Conservation (phyloP, 2,797 vertebrate species). For the Smutsia temminckii region DNA sequence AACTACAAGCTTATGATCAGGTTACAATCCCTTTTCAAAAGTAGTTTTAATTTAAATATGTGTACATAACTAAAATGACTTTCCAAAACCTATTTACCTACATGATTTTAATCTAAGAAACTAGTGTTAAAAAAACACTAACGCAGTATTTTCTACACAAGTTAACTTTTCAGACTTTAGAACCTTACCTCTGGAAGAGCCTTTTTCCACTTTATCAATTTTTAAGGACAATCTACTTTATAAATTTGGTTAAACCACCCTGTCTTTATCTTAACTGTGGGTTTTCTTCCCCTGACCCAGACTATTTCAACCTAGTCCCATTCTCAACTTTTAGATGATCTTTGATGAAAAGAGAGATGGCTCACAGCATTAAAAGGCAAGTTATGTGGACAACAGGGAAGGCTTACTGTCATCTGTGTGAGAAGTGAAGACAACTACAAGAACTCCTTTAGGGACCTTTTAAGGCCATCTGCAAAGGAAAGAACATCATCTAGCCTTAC, state of each 20-base stretch:
- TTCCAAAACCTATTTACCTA: not conserved
- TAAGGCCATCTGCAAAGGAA: not conserved
- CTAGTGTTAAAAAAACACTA: not conserved
- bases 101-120: constrained; percentile 17
- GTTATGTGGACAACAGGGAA: not conserved
- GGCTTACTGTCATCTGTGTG: not conserved
- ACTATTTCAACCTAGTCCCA: not conserved
- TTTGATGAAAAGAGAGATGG: not conserved
- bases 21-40: constrained; percentile 10
- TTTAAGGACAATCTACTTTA: not conserved
- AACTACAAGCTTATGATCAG: not conserved
- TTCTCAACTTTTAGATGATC: not conserved
- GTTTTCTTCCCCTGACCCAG: not conserved
- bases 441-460: not conserved
- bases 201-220: not conserved
- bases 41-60: constrained; percentile 9
- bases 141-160: not conserved
- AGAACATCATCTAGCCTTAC: not conserved
- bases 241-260: not conserved
- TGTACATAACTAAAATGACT: not conserved
- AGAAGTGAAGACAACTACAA: not conserved
- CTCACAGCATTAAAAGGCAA: not conserved
- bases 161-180: not conserved
- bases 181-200: not conserved
- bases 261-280: not conserved